A percentile compares a stretch with the other conserved stretches of the same genome.
These are phyloP conservation scores for Hylia prasina DNA, from an alignment of 2,113 vertebrate species.

Conservation along the genomic window DNA sequence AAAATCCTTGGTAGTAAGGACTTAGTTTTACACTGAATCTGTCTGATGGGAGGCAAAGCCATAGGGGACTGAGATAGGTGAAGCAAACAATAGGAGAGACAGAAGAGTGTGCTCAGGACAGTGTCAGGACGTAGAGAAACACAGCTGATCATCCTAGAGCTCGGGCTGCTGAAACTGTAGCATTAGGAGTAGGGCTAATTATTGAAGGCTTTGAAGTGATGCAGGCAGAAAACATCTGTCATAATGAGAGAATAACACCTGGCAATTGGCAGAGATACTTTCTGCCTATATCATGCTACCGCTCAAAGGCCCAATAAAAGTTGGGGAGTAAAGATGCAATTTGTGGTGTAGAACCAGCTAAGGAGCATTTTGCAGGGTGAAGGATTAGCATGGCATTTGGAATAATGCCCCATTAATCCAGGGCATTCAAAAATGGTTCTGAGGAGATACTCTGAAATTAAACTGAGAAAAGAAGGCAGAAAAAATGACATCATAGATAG, in stretches of 20 bases:
- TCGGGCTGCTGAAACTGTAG: neutral
- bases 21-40: neutral
- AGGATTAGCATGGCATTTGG: neutral
- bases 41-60: neutral
- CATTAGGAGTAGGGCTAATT: neutral
- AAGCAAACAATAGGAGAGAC: neutral
- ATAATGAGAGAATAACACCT: neutral
- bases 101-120: neutral
- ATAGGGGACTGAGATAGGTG: neutral
- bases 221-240: neutral
- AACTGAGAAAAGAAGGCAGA: neutral
- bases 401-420: neutral
- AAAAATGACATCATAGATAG: neutral
- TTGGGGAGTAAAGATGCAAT: neutral
- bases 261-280: neutral
- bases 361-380: neutral
- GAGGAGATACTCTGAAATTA: neutral
- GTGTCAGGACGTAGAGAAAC: neutral
- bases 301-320: neutral
- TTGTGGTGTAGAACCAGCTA: neutral
- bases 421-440: neutral
- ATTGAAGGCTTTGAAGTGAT: neutral
- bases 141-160: neutral
- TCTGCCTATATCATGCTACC: neutral
- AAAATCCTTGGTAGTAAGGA: neutral